A percentile compares a stretch with the other conserved stretches of the same genome.
These are phyloP conservation scores for Osmerus eperlanus DNA, from an alignment of 2,113 vertebrate genomes.

Conservation along the genomic window DNA sequence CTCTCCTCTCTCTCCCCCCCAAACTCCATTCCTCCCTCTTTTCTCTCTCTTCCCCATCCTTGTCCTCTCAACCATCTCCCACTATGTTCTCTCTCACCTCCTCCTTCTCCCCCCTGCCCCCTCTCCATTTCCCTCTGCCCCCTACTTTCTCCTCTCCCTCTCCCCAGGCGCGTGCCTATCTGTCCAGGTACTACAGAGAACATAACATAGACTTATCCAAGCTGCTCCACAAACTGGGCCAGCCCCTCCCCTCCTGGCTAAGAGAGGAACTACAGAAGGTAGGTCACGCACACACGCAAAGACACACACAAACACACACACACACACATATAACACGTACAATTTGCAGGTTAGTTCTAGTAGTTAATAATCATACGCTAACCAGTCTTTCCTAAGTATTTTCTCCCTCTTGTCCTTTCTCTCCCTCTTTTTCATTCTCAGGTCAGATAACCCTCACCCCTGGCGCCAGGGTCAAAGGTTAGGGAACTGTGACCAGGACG, in stretches of 20 bases:
- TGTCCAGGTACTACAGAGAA: constrained; percentile 92
- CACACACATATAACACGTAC: not conserved
- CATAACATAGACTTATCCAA: constrained; percentile 96
- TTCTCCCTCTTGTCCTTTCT: not conserved
- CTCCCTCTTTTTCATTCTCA: not conserved
- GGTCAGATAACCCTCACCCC: constrained; percentile 78
- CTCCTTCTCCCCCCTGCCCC: not conserved
- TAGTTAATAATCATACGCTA: constrained; percentile 16
- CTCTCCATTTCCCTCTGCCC: not conserved
- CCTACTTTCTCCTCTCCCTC: not conserved
- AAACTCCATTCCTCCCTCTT: constrained; percentile 10
- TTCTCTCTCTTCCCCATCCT: constrained; percentile 1
- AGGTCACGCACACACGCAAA: constrained; percentile 64
- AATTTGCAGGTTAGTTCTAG: not conserved
- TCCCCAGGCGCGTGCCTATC: constrained; percentile 84
- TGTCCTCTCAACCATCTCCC: constrained; percentile 6
- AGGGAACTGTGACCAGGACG: constrained; percentile 33
- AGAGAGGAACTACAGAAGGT: constrained; percentile 97
- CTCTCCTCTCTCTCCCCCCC: constrained; percentile 2
- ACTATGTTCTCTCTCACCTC: not conserved
- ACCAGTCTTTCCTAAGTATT: not conserved
- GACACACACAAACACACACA: not conserved
- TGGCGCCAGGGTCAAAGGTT: constrained; percentile 58
- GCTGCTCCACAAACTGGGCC: constrained; percentile 89
- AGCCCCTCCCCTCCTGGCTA: constrained; percentile 93